Percentiles rank a stretch among this genome's conserved stretches.
Evolutionary conservation across 2,888 invertebrate genomes (phyloP).

Genomic region (Polydrusus pterygomalis): DNA sequence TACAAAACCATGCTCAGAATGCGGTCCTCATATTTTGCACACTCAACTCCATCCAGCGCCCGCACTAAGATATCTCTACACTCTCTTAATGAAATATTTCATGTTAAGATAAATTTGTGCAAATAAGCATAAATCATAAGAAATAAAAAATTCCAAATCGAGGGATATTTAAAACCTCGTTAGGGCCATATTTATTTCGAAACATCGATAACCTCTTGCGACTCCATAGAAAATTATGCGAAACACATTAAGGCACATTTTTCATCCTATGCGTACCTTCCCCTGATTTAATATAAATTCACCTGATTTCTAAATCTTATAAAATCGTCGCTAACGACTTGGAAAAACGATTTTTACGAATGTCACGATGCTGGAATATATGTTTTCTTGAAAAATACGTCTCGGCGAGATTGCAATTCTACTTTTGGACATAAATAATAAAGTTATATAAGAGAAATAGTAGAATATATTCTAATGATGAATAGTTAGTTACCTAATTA

Average conservation of each 20-base stretch:
- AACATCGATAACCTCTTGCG: constrained; percentile 25
- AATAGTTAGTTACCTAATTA: no score
- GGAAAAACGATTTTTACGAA: constrained; percentile 48
- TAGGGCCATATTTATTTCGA: constrained; percentile 19
- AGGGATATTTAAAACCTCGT: constrained; percentile 17
- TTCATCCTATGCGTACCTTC: constrained; percentile 38
- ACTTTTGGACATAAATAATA: neutral
- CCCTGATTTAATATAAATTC: constrained; percentile 40
- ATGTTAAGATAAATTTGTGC: neutral
- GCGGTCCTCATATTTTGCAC: no score
- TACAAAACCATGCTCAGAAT: no score
- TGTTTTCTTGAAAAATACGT: constrained; percentile 39
- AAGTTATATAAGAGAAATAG: no score
- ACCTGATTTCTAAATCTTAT: constrained; percentile 51
- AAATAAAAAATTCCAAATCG: neutral
- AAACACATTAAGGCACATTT: constrained; percentile 37
- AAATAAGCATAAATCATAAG: neutral
- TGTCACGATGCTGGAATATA: constrained; percentile 46
- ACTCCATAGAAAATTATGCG: constrained; percentile 6
- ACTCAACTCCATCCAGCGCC: no score
- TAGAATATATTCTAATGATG: no score
- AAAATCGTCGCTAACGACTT: constrained; percentile 52
- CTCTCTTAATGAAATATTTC: no score
- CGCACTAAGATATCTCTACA: no score
- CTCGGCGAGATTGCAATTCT: no score